Base-by-base conservation (phyloP, 2,113 vertebrate genomes). In the Halichoeres trimaculatus region DNA sequence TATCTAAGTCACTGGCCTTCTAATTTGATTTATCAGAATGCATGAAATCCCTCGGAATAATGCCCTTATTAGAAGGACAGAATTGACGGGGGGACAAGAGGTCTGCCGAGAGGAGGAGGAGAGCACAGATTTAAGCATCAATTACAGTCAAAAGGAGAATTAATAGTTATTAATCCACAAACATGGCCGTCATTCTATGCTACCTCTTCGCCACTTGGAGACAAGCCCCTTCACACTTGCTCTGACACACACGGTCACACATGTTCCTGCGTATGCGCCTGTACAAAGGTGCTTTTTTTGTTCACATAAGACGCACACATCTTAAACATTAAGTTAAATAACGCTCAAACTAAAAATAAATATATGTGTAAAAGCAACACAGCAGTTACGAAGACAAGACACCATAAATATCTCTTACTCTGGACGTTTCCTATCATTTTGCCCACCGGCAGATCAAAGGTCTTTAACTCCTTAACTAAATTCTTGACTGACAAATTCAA, bases 381-480 rank as follows among this genome's bases (percentile, higher is more conserved):
- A 43, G 50, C 24, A 51, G 55, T 47, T 47, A 59, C 74, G 69
- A 63, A 72, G 69, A 35, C 62, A 67, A 43, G 48, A 69, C 16
- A 59, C 66, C 66, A 83, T 87, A 86, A 85, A 85, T 89, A 85
- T 82, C 79, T 87, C 81, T 88, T 89, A 80, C 87, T 93, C 93
- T 90, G 90, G 90, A 94, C 89, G 83, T 75, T 90, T 92, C 16
- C 90, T 93, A 96, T 93, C 93, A 91, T 95, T 96, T 95, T 94
- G 94, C 91, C 89, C 71, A 95, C 94, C 88, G 93, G 94, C 93
- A 94, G 96, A 96, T 95, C 95, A 96, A 96, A 98, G 96, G 96
- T 96, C 96, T 96, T 96, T 96, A 98, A 94, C 95, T 98, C 96
- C 94, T 97, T 99, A 99, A 99, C 97, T 94, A 95, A 97, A 99